phyloP scores from a whole-genome alignment of 2,113 vertebrate species.

The Pleuronectes platessa region DNA sequence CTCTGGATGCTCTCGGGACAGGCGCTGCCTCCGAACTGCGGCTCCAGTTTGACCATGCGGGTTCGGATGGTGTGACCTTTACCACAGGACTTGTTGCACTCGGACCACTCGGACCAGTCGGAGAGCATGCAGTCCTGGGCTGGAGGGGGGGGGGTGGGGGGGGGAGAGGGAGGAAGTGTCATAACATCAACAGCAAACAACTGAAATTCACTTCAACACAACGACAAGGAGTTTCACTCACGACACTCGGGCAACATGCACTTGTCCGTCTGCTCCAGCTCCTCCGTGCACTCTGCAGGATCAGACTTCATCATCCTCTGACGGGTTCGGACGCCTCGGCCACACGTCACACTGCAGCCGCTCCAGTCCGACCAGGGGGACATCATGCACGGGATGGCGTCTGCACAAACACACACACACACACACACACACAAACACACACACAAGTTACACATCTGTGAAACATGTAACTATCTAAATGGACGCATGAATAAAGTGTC shows the following conservation, averaged over 20 bases:
- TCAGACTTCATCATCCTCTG: conserved; percentile 95
- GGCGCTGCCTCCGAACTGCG: conserved; percentile 88
- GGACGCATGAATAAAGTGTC: background rate
- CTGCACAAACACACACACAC: conserved; percentile 66
- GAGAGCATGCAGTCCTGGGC: conserved; percentile 92
- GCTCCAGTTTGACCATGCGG: conserved; percentile 92
- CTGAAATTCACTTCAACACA: too few species aligned
- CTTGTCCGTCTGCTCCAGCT: conserved; percentile 93
- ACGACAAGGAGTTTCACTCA: conserved; percentile 75
- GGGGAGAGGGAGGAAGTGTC: too few species aligned
- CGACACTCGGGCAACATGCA: conserved; percentile 97
- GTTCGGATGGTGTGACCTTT: conserved; percentile 95
- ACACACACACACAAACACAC: background rate
- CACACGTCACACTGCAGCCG: conserved; percentile 92
- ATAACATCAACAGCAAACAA: too few species aligned
- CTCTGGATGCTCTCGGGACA: conserved; percentile 95
- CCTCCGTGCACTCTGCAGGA: conserved; percentile 89
- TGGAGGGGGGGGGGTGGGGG: conserved; percentile 51
- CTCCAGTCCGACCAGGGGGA: conserved; percentile 97
- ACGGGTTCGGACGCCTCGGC: conserved; percentile 88
- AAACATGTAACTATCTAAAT: background rate
- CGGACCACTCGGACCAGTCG: conserved; percentile 94
- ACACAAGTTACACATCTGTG: background rate
- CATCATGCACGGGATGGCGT: conserved; percentile 90
- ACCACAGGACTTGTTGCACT: conserved; percentile 96